Base-by-base conservation (phyloP, 2,888 invertebrate genomes). In the Octonoba sinensis region DNA sequence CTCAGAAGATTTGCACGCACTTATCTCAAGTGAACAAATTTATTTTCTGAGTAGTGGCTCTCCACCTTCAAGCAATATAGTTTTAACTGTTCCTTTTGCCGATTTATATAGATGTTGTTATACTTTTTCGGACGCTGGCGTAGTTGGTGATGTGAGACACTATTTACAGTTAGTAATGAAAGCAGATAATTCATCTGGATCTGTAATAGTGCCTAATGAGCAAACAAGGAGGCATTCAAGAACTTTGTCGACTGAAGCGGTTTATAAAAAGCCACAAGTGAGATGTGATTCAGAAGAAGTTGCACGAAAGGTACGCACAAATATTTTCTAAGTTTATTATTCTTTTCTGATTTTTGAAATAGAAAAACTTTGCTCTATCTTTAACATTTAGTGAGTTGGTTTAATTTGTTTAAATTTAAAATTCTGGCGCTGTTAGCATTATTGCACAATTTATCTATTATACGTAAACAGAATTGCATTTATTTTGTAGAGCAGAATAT, bases 1-100 rank as follows among this genome's bases (percentile, higher is more conserved):
- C 82, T 91, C 93, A 69, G 94, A 94, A 88, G 95, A 96, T 89
- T 91, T 96, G 86, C 92, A 93, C 86, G 94, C 94, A 85, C 91
- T 96, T 85, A 92, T 95, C 62, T 94, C 95, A 56, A 93, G 92
- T 87, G 90, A 92, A 85, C 91, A 92, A 86, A 91, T 95, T 76
- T 91, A 94, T 85, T 93, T 94, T 86, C 91, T 94, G 86, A 92
- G 93, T 12, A 91, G 86, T 56, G 86, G 86, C 3, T 84, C 86
- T 4, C 85, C 86, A 4, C 85, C 86, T 47, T 78, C 86, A 16
- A 87, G 87, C 51, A 87, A 87, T 72, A 85, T 88, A 47, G 87
- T 88, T n/a, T 85, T 88, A n/a, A 85, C 86, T 49, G 87, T 88
- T 59, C 85, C 85, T 18, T 87, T 88, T 79, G 79, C 84, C 11